A percentile compares a stretch with the other conserved stretches of the same genome.
Evolutionary conservation across 2,113 vertebrate genomes (phyloP).

Genomic region (Clinocottus analis): DNA sequence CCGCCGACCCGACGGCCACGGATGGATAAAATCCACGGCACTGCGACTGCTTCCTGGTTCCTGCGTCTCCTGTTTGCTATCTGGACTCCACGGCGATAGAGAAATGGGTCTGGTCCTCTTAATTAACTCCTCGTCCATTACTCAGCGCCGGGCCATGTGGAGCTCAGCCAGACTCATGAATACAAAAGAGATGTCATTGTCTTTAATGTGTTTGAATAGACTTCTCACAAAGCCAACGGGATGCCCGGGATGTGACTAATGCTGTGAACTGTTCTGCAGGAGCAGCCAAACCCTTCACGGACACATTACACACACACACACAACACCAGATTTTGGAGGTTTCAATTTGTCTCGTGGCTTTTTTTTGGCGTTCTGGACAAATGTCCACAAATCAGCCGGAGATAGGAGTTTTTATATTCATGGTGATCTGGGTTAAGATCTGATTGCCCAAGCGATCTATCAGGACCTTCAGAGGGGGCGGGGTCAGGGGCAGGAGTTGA

Average conservation of each 20-base stretch:
- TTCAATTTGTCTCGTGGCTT: background rate
- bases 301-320: background rate
- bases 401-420: slow-evolving; percentile 19
- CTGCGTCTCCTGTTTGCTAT: slow-evolving; percentile 14
- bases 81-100: background rate
- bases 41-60: background rate
- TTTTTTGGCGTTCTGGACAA: background rate
- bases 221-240: background rate
- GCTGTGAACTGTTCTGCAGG: slow-evolving; percentile 24
- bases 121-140: slow-evolving; percentile 27
- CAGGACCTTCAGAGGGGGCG: background rate
- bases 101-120: slow-evolving; percentile 13
- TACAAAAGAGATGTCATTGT: slow-evolving; percentile 20
- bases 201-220: slow-evolving; percentile 26
- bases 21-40: no score
- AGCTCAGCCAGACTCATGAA: slow-evolving; percentile 15
- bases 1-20: background rate
- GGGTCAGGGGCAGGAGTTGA: no score
- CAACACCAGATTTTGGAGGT: background rate
- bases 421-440: slow-evolving; percentile 12
- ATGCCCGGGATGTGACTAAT: slow-evolving; percentile 2
- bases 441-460: slow-evolving; percentile 11
- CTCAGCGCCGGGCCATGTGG: background rate
- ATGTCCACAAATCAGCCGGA: background rate
- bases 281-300: background rate